These are phyloP conservation scores for Gnathonemus longibarbis DNA, from an alignment of 2,113 vertebrate species.

Conservation along the genomic window DNA sequence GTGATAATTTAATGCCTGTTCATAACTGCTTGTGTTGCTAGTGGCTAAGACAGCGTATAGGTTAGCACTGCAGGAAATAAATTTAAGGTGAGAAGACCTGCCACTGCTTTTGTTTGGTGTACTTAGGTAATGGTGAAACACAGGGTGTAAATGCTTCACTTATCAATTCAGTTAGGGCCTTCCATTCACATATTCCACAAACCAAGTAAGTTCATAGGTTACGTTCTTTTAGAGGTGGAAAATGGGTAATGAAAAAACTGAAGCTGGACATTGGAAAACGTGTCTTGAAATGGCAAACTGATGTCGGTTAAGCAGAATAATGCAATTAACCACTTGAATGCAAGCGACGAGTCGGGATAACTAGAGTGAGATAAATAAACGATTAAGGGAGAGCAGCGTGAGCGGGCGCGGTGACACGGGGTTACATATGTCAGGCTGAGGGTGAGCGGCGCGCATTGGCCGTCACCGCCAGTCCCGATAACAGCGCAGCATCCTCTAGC, in stretches of 20 bases:
- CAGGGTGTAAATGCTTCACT: not conserved
- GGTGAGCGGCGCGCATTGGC: slow-evolving; percentile 23
- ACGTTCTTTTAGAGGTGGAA: not conserved
- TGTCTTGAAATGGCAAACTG: not conserved
- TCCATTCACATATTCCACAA: not conserved
- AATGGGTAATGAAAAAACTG: not conserved
- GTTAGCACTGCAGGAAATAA: not conserved
- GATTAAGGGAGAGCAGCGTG: not conserved
- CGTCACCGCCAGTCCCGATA: slow-evolving; percentile 46
- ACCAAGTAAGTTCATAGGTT: not conserved
- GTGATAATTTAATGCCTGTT: not conserved
- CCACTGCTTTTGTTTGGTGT: not conserved
- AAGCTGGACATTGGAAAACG: not conserved
- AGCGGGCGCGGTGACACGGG: not conserved
- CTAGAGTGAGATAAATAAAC: not conserved
- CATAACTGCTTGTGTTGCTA: not conserved
- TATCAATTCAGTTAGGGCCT: not conserved
- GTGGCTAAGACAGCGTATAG: not conserved
- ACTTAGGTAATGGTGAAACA: not conserved
- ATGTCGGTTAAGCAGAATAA: not conserved
- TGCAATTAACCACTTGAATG: not conserved
- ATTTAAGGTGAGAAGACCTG: not conserved
- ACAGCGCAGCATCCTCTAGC: slow-evolving; percentile 33
- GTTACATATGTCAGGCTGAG: slow-evolving; percentile 7
- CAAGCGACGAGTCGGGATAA: not conserved